These are phyloP conservation scores for Aphidius colemani DNA, from an alignment of 2,888 invertebrate genomes.

Conservation along the genomic window DNA sequence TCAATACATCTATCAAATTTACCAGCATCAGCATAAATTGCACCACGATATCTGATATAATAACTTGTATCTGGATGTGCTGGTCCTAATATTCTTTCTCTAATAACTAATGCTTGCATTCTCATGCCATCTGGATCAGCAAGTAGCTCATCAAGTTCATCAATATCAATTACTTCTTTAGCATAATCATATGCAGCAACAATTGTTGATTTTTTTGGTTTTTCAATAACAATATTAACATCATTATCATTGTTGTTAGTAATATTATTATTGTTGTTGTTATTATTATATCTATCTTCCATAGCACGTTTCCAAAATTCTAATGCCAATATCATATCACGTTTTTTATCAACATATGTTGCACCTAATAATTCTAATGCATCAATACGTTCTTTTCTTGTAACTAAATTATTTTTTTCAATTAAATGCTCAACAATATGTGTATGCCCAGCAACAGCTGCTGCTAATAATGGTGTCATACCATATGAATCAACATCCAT, in stretches of 20 bases:
- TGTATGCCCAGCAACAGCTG: constrained; percentile 84
- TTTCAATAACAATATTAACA: constrained; percentile 73
- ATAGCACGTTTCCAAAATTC: constrained; percentile 90
- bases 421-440: constrained; percentile 93
- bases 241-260: constrained; percentile 66
- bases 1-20: constrained; percentile 91
- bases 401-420: constrained; percentile 67
- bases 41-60: constrained; percentile 90
- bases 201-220: constrained; percentile 71
- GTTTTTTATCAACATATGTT: constrained; percentile 94
- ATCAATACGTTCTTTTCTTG: constrained; percentile 80
- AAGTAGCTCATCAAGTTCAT: constrained; percentile 82
- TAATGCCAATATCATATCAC: constrained; percentile 90
- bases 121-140: constrained; percentile 95
- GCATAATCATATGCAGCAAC: constrained; percentile 89
- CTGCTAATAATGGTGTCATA: constrained; percentile 94
- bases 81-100: constrained; percentile 88
- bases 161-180: constrained; percentile 78
- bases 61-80: constrained; percentile 97
- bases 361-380: constrained; percentile 91
- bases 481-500: constrained; percentile 96
- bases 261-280: no score
- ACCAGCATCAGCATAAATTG: constrained; percentile 93
- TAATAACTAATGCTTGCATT: constrained; percentile 91
- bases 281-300: constrained; percentile 74